Conservation (phyloP, 2,797 vertebrate genomes). For the Knipowitschia caucasica region DNA sequence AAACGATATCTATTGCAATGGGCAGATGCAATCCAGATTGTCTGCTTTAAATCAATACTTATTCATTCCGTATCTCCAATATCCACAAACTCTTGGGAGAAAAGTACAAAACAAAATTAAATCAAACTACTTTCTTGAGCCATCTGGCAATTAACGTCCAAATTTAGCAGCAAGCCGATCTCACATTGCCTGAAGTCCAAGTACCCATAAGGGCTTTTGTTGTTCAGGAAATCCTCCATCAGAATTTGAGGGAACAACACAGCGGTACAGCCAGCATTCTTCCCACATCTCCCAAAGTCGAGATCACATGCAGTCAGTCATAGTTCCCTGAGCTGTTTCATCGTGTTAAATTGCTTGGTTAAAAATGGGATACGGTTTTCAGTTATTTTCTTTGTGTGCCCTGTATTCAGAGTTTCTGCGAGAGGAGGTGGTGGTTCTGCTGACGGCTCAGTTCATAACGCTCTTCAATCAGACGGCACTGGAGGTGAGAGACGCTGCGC, state of each 20-base stretch:
- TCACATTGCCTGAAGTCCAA: constrained; percentile 45
- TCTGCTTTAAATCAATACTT: background rate
- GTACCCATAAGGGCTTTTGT: constrained; percentile 42
- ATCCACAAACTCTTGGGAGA: constrained; percentile 25
- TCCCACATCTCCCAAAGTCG: constrained; percentile 21
- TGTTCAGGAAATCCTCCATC: constrained; percentile 49
- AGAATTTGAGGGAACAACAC: constrained; percentile 29
- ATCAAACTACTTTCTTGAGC: constrained; percentile 39
- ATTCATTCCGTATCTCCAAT: constrained; percentile 1
- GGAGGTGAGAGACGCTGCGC: constrained; percentile 72
- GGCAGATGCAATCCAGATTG: background rate
- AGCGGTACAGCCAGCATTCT: constrained; percentile 20
- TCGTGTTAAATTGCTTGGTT: constrained; percentile 16
- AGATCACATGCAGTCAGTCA: constrained; percentile 23
- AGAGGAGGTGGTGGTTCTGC: constrained; percentile 83
- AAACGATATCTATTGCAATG: background rate
- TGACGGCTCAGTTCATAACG: constrained; percentile 85
- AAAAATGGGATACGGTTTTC: constrained; percentile 34
- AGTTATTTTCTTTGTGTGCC: constrained; percentile 13
- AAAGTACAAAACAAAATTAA: constrained; percentile 34
- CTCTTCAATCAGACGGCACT: constrained; percentile 87
- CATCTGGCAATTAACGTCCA: constrained; percentile 60
- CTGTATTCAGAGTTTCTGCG: constrained; percentile 75
- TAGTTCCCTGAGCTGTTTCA: constrained; percentile 26
- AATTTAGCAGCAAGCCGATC: constrained; percentile 59